These are phyloP conservation scores for Conger conger DNA, from an alignment of 2,113 vertebrate species.

Conservation along the genomic window DNA sequence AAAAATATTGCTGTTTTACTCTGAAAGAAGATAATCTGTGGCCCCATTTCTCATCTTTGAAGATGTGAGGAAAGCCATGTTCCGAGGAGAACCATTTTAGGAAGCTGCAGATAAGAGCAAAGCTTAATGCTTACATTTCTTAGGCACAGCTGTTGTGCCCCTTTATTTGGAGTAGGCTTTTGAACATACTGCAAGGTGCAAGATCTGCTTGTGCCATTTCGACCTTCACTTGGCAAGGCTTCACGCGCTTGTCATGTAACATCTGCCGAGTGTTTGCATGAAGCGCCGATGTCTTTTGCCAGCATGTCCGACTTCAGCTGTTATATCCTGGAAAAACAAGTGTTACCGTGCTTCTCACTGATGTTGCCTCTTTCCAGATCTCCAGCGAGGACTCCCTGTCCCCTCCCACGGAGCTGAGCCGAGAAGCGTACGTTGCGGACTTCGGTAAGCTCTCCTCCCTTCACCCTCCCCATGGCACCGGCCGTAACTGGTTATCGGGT, in stretches of 20 bases:
- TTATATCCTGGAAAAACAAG: conserved; percentile 28
- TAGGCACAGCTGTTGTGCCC: not conserved
- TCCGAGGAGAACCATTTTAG: not conserved
- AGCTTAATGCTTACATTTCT: not conserved
- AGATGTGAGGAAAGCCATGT: not conserved
- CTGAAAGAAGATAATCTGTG: not conserved
- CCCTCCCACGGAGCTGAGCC: conserved; percentile 52
- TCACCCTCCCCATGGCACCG: not conserved
- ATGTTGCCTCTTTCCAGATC: conserved; percentile 46
- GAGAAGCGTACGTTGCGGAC: conserved; percentile 60
- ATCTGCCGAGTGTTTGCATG: not conserved
- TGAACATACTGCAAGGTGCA: not conserved
- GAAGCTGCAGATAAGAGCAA: not conserved
- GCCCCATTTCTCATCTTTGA: not conserved
- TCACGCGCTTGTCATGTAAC: not conserved
- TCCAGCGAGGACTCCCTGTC: conserved; percentile 46
- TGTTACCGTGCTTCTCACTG: not conserved
- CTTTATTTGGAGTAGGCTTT: not conserved
- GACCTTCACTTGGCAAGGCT: not conserved
- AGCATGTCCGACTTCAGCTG: not conserved
- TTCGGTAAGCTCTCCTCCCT: conserved; percentile 59
- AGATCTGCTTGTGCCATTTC: not conserved
- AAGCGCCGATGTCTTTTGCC: not conserved
- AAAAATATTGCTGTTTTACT: not conserved
- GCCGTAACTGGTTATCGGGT: conserved; percentile 5